Percentiles rank a stretch among this genome's conserved stretches.
Conservation (phyloP, 2,888 invertebrate genomes). For the Cheilosia pagana region DNA sequence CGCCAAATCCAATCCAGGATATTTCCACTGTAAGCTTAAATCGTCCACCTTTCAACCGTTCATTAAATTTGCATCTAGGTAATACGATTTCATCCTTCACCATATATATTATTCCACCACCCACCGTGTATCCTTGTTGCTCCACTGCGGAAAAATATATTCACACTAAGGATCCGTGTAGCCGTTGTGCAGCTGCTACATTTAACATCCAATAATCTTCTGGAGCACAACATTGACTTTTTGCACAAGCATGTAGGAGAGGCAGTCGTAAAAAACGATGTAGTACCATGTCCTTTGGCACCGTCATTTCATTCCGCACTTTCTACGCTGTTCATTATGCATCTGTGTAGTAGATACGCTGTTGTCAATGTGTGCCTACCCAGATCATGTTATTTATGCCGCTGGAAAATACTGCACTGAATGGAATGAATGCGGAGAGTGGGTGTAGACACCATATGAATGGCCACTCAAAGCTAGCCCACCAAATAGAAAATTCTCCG, state of each 20-base stretch:
- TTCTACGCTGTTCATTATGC: slow-evolving; percentile 14
- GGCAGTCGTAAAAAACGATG: background rate
- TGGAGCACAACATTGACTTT: slow-evolving; percentile 40
- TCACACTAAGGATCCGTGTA: background rate
- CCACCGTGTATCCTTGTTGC: slow-evolving; percentile 18
- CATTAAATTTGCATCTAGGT: slow-evolving; percentile 30
- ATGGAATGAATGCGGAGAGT: background rate
- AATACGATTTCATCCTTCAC: slow-evolving; percentile 16
- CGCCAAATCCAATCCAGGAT: slow-evolving; percentile 26
- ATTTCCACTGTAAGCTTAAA: slow-evolving; percentile 14
- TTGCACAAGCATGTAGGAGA: background rate
- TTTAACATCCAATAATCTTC: slow-evolving; percentile 50
- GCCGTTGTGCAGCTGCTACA: background rate
- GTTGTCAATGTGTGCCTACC: slow-evolving; percentile 41
- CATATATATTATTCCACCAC: background rate
- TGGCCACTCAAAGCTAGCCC: slow-evolving; percentile 45
- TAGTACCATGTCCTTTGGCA: slow-evolving; percentile 19
- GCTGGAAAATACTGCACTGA: slow-evolving; percentile 2
- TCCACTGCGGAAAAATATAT: background rate
- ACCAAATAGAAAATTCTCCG: slow-evolving; percentile 33
- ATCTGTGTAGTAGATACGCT: slow-evolving; percentile 10
- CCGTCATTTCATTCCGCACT: slow-evolving; percentile 10
- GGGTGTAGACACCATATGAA: slow-evolving; percentile 35
- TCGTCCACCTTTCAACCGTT: slow-evolving; percentile 48
- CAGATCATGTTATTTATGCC: slow-evolving; percentile 34